phyloP scores from a whole-genome alignment of 2,797 vertebrate species.

The Lates japonicus region DNA sequence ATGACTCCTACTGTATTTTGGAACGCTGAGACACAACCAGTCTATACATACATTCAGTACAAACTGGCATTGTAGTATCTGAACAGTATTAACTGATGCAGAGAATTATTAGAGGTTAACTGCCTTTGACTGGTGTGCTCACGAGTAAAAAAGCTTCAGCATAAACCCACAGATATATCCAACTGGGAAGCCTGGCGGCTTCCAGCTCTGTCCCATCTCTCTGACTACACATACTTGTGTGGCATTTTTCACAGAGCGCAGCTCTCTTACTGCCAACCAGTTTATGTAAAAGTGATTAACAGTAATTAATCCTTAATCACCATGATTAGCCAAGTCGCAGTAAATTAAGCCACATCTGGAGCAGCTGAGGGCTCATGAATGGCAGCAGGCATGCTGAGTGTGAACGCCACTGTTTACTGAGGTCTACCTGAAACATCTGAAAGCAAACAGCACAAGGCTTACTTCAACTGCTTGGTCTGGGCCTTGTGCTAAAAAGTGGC shows the following conservation, averaged over 20 bases:
- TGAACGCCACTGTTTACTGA: conserved; percentile 89
- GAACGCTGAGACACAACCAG: not conserved
- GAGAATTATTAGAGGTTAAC: conserved; percentile 37
- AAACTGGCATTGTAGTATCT: not conserved
- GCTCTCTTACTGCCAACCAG: conserved; percentile 97
- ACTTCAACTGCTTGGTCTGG: not conserved
- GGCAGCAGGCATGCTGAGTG: conserved; percentile 86
- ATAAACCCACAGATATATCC: conserved; percentile 28
- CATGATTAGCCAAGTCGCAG: conserved; percentile 99
- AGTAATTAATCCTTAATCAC: conserved; percentile 99
- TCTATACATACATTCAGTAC: not conserved
- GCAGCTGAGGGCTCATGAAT: conserved; percentile 91
- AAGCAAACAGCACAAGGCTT: conserved; percentile 39
- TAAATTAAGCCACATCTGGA: conserved; percentile 99
- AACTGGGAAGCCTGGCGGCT: conserved; percentile 10
- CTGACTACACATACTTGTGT: conserved; percentile 83
- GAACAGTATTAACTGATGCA: conserved; percentile 29
- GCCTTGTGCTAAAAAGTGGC: conserved; percentile 4
- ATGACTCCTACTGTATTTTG: not conserved
- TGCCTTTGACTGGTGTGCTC: conserved; percentile 45
- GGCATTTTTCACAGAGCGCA: conserved; percentile 92
- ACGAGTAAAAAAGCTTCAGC: conserved; percentile 33
- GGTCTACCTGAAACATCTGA: conserved; percentile 83
- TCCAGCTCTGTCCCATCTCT: conserved; percentile 66
- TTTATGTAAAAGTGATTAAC: conserved; percentile 99